Percentiles rank a stretch among this genome's conserved stretches.
Conservation (phyloP, 2,797 vertebrate genomes). For the Tadarida brasiliensis region DNA sequence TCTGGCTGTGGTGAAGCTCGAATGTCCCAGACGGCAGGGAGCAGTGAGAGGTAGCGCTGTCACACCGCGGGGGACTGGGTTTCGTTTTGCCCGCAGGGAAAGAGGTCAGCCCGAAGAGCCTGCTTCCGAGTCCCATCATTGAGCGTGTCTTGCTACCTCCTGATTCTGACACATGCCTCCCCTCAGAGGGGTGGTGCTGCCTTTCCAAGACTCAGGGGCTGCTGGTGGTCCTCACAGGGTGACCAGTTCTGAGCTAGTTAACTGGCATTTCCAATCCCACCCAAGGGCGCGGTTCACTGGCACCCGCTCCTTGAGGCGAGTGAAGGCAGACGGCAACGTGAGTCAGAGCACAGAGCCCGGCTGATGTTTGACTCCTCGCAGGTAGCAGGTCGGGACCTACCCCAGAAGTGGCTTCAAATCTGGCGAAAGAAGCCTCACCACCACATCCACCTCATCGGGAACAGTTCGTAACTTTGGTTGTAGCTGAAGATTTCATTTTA, state of each 20-base stretch:
- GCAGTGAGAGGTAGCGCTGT: not conserved
- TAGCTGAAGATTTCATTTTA: not conserved
- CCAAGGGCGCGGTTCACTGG: not conserved
- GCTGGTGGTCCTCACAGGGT: not conserved
- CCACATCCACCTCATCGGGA: not conserved
- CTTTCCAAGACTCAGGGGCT: not conserved
- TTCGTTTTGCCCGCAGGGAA: not conserved
- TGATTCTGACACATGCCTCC: not conserved
- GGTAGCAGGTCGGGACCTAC: not conserved
- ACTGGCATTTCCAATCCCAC: not conserved
- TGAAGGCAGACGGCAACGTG: not conserved
- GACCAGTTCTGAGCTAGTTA: not conserved
- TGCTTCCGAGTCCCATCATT: not conserved
- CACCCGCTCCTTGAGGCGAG: not conserved
- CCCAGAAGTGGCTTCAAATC: not conserved
- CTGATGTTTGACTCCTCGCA: not conserved
- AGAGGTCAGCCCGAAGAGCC: not conserved
- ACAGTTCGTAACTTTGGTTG: not conserved
- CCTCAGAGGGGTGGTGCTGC: fast-evolving
- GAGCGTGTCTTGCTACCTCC: not conserved
- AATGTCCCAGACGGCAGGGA: not conserved
- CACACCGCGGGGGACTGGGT: not conserved
- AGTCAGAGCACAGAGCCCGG: fast-evolving
- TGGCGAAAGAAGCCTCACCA: not conserved
- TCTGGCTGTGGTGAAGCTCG: not conserved